These are phyloP conservation scores for Mythimna albipuncta DNA, from an alignment of 2,888 invertebrate genomes.

Conservation along the genomic window DNA sequence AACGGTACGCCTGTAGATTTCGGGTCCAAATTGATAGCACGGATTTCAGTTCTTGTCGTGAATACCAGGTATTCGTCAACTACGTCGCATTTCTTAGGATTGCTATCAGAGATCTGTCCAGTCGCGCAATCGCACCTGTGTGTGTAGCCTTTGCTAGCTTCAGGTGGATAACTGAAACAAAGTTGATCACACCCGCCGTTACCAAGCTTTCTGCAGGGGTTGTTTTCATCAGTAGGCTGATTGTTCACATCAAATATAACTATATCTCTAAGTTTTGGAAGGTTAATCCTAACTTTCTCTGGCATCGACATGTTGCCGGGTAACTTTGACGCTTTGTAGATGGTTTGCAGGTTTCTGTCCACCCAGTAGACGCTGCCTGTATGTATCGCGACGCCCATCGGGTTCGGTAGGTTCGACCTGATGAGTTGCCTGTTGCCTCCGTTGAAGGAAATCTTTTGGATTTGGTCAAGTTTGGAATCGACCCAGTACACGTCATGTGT, in stretches of 20 bases:
- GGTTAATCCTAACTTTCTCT: conserved; percentile 94
- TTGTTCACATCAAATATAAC: conserved; percentile 97
- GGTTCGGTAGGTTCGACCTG: conserved; percentile 96
- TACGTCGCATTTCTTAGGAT: conserved; percentile 94
- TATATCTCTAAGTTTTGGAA: conserved; percentile 96
- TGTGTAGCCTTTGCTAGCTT: conserved; percentile 88
- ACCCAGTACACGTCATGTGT: conserved; percentile 99
- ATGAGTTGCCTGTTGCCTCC: conserved; percentile 96
- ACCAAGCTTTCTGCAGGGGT: conserved; percentile 94
- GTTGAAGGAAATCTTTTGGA: conserved; percentile 97
- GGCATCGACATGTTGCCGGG: conserved; percentile 94
- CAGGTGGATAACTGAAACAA: conserved; percentile 97
- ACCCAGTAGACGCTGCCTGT: conserved; percentile 98
- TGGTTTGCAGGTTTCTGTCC: conserved; percentile 96
- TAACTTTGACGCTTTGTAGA: conserved; percentile 95
- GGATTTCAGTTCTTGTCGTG: conserved; percentile 98
- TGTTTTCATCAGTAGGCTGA: conserved; percentile 96
- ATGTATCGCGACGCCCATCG: conserved; percentile 97
- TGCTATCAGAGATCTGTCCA: conserved; percentile 93
- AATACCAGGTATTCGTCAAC: conserved; percentile 98
- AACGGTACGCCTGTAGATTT: conserved; percentile 95
- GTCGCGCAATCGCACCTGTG: conserved; percentile 98
- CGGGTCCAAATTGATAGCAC: conserved; percentile 97
- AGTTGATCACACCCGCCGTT: conserved; percentile 98
- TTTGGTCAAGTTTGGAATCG: conserved; percentile 97